A percentile compares a stretch with the other conserved stretches of the same genome.
Conservation (phyloP, 2,888 invertebrate species). For the Automeris io region DNA sequence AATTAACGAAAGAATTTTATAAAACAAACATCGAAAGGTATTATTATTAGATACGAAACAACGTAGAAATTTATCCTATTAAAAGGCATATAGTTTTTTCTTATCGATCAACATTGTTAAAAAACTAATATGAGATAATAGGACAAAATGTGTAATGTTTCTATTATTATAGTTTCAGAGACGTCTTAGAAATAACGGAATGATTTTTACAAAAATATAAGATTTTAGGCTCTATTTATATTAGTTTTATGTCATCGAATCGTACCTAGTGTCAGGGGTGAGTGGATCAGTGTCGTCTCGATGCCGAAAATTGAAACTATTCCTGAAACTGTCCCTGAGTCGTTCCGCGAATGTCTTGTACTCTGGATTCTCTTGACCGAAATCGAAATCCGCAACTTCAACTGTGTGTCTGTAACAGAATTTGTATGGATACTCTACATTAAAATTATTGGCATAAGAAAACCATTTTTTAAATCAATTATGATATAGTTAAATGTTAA, state of each 20-base stretch:
- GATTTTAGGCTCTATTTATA: neutral
- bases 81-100: no score
- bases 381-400: conserved; percentile 95
- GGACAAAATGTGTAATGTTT: no score
- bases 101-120: no score
- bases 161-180: no score
- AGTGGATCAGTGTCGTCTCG: conserved; percentile 60
- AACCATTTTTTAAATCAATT: neutral
- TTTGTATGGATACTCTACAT: no score
- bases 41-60: no score
- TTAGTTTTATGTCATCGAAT: conserved; percentile 71
- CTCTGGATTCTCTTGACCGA: conserved; percentile 89
- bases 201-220: conserved; percentile 11
- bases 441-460: no score
- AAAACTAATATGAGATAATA: no score
- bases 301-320: conserved; percentile 54
- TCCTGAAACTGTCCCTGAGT: conserved; percentile 83
- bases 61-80: no score
- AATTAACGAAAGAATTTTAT: no score
- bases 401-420: conserved; percentile 79
- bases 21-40: no score
- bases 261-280: conserved; percentile 65
- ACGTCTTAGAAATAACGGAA: conserved; percentile 10
- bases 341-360: conserved; percentile 92
- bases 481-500: neutral